Evolutionary conservation across 2,888 invertebrate species (phyloP), one percentile per base, ranked within the genome.

Genomic region (Crepidodera aurea): DNA sequence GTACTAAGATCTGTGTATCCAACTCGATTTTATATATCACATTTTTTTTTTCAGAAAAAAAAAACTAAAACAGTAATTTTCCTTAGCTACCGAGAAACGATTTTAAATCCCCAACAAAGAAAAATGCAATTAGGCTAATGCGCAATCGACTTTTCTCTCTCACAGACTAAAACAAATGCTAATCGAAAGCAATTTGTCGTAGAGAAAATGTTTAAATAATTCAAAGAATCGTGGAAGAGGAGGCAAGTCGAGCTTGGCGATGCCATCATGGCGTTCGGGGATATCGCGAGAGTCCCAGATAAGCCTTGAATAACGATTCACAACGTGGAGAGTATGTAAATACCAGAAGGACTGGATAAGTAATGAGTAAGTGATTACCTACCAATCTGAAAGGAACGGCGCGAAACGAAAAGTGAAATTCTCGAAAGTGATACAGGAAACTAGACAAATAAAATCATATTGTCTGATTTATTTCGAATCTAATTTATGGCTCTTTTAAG

Each of bases 341-440:
- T 72, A 71, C 65, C 62, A 64, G 65, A 57, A 57, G 37, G 68
- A 54, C 62, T 65, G 73, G 76, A 73, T 76, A 76, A 77, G 76
- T 78, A 77, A 78, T 74, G 78, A 78, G 77, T 72, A 75, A 79
- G 78, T 78, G 78, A 79, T 79, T 79, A 79, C 77, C 77, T 73
- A 77, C 76, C 79, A 78, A 78, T 79, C 78, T 75, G 72, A 71
- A 74, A 63, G 63, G 62, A 58, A 66, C 53, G 59, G 34, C 34
- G 34, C 2, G 1, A 13, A 13, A 13, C 1, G 12, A 34, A 34
- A 34, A 34, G 13, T n/a, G 34, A 34, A 34, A 34, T 12, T 34
- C 34, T 34, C 13, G 5, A 34, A 34, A 34, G 34, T 13, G 34
- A 34, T 34, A 34, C 34, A 13, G 13, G 8, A 34, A 34, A n/a